Conservation (phyloP, 2,113 vertebrate genomes). For the Bujurquina vittata region DNA sequence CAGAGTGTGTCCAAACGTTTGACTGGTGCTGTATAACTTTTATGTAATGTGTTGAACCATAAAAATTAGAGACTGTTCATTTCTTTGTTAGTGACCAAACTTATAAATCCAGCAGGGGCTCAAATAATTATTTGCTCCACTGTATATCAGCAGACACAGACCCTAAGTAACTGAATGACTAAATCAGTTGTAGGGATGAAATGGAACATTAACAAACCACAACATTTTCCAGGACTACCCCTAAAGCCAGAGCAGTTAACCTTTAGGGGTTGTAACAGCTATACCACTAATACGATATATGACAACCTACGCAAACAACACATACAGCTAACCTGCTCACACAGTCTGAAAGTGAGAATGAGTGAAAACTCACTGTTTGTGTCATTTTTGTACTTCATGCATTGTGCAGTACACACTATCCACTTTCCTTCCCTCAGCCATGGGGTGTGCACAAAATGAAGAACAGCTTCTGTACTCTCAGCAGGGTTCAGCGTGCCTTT, state of each 20-base stretch:
- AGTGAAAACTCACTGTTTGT: too few species aligned
- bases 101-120: too few species aligned
- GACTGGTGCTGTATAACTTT: too few species aligned
- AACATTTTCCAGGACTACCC: not conserved
- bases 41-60: too few species aligned
- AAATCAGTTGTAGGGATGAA: not conserved
- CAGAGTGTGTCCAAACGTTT: too few species aligned
- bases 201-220: not conserved
- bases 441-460: not conserved
- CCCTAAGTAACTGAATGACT: not conserved
- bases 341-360: not conserved
- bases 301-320: not conserved
- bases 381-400: too few species aligned
- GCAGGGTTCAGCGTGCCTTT: constrained; percentile 32
- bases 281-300: too few species aligned
- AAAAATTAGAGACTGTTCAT: too few species aligned
- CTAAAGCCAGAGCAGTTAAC: too few species aligned
- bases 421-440: not conserved
- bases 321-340: not conserved
- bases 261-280: too few species aligned
- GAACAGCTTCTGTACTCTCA: constrained; percentile 16
- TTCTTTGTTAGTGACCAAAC: too few species aligned
- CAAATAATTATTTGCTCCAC: too few species aligned
- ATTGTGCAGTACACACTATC: not conserved
- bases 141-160: not conserved